Percentiles rank a stretch among this genome's conserved stretches.
Evolutionary conservation across 2,797 vertebrate genomes (phyloP).

Genomic region (Tenualosa ilisha): DNA sequence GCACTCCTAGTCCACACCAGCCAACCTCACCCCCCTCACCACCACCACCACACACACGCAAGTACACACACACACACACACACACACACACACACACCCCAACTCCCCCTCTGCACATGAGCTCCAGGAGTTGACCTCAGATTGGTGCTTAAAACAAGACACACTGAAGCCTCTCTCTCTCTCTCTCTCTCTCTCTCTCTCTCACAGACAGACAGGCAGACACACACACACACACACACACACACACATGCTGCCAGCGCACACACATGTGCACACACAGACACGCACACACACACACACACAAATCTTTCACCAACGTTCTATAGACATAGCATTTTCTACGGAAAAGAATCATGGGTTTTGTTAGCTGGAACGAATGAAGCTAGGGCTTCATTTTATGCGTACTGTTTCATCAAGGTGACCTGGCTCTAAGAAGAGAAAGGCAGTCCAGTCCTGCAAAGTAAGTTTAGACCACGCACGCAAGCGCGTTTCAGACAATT

Average conservation of each 20-base stretch:
- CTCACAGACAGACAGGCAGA: neutral
- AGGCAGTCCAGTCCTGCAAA: neutral
- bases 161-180: neutral
- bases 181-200: neutral
- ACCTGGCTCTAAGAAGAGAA: neutral
- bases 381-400: neutral
- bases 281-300: neutral
- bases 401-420: neutral
- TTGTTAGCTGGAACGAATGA: neutral
- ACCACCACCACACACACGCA: neutral
- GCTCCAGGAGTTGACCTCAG: neutral
- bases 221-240: neutral
- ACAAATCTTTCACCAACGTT: neutral
- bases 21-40: neutral
- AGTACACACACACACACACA: neutral
- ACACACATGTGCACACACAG: neutral
- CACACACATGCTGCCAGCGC: too few species aligned
- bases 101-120: neutral
- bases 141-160: neutral
- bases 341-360: neutral
- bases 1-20: slow-evolving; percentile 8
- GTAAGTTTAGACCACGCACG: neutral
- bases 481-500: neutral
- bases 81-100: neutral
- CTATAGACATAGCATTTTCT: neutral